phyloP scores from a whole-genome alignment of 2,797 vertebrate species.

The Sebastes kiyomatsui region DNA sequence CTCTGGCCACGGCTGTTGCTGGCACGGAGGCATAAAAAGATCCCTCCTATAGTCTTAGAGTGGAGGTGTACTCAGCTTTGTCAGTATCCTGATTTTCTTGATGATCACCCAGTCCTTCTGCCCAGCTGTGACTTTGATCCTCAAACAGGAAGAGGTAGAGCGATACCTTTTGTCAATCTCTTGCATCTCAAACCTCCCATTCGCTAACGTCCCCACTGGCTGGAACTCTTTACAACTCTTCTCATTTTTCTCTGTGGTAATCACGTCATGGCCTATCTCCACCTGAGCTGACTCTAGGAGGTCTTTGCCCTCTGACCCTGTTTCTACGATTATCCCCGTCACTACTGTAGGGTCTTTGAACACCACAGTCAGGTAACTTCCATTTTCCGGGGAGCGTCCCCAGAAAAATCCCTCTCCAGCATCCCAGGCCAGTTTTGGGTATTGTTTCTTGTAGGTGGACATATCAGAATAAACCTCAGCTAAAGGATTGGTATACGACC shows the following conservation, averaged over 20 bases:
- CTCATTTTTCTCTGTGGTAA: background rate
- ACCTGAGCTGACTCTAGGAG: conserved; percentile 78
- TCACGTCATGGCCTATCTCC: conserved; percentile 75
- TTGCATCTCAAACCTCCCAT: conserved; percentile 75
- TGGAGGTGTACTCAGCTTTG: background rate
- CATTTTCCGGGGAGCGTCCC: conserved; percentile 76
- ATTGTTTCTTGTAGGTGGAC: conserved; percentile 62
- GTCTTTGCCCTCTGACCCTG: conserved; percentile 76
- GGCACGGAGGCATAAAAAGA: no score
- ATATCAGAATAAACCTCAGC: conserved; percentile 80
- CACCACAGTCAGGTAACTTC: conserved; percentile 79
- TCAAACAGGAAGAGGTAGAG: conserved; percentile 77
- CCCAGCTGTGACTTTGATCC: conserved; percentile 79
- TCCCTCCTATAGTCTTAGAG: background rate
- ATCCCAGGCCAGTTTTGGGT: conserved; percentile 82
- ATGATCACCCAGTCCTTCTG: conserved; percentile 86
- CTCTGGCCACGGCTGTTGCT: no score
- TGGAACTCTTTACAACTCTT: conserved; percentile 76
- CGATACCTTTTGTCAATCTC: conserved; percentile 40
- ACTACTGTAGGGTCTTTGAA: conserved; percentile 71
- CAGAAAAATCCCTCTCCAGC: conserved; percentile 83
- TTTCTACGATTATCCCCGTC: conserved; percentile 76
- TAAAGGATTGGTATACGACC: conserved; percentile 73
- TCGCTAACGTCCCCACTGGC: conserved; percentile 75
- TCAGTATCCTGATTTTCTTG: conserved; percentile 77